phyloP scores from a whole-genome alignment of 2,797 vertebrate genomes.

The Diplodus sargus region DNA sequence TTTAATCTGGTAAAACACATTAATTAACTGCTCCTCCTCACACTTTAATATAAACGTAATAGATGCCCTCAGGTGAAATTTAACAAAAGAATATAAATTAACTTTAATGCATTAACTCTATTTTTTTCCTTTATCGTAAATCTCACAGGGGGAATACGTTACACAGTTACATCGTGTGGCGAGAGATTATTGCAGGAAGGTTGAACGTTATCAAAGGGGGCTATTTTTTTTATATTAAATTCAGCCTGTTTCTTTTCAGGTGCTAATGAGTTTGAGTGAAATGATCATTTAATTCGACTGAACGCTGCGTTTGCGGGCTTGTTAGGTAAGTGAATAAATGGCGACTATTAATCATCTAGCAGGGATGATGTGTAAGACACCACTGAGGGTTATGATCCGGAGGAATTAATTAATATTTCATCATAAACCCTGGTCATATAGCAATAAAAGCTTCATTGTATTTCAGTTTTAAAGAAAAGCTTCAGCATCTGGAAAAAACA shows the following conservation, averaged over 20 bases:
- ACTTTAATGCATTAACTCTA: constrained; percentile 88
- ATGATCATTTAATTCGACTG: constrained; percentile 80
- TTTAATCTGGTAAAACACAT: constrained; percentile 35
- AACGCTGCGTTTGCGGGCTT: constrained; percentile 78
- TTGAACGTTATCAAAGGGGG: constrained; percentile 41
- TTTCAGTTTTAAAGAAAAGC: too few species aligned
- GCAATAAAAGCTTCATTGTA: constrained; percentile 77
- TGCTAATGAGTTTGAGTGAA: constrained; percentile 78
- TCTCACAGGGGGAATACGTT: constrained; percentile 75
- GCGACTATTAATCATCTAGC: constrained; percentile 89
- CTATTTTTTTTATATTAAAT: constrained; percentile 62
- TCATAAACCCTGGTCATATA: constrained; percentile 89
- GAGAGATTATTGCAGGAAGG: constrained; percentile 66
- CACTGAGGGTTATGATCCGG: constrained; percentile 82
- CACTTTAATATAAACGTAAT: constrained; percentile 89
- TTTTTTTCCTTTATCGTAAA: constrained; percentile 84
- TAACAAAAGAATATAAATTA: constrained; percentile 87
- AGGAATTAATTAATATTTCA: constrained; percentile 93
- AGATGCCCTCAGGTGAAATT: constrained; percentile 83
- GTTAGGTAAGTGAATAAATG: constrained; percentile 44
- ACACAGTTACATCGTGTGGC: constrained; percentile 75
- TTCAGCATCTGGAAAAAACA: not conserved
- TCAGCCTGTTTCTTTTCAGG: constrained; percentile 77
- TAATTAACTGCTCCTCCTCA: constrained; percentile 74
- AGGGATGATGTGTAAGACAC: constrained; percentile 84